A percentile compares a stretch with the other conserved stretches of the same genome.
These are phyloP conservation scores for Circaetus cinerascens DNA, from an alignment of 2,113 vertebrate species.

Conservation along the genomic window DNA sequence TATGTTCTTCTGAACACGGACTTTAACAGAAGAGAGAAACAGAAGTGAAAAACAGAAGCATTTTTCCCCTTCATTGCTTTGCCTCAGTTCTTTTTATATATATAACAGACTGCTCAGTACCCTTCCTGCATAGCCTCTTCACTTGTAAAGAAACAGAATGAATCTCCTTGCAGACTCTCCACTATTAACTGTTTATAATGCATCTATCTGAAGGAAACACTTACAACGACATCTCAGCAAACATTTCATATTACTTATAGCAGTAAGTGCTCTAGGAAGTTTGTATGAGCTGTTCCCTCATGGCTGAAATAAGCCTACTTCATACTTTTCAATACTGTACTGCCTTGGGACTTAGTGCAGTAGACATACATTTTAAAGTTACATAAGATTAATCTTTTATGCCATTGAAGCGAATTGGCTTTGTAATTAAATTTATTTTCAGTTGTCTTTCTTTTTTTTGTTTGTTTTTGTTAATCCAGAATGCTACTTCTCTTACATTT, in stretches of 20 bases:
- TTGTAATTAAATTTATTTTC: slow-evolving; percentile 59
- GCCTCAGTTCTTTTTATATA: background rate
- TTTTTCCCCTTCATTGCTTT: background rate
- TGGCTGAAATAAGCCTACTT: background rate
- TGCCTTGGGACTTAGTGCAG: slow-evolving; percentile 8
- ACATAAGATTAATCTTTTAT: slow-evolving; percentile 55
- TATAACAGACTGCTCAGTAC: background rate
- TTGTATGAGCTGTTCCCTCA: background rate
- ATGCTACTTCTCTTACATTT: background rate
- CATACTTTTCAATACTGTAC: background rate
- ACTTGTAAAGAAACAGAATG: background rate
- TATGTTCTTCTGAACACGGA: background rate
- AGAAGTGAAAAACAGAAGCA: background rate
- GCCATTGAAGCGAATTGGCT: slow-evolving; percentile 1
- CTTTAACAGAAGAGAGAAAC: background rate
- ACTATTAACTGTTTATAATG: slow-evolving; percentile 25
- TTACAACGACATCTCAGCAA: background rate
- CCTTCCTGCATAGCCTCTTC: background rate
- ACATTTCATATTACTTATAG: slow-evolving; percentile 25
- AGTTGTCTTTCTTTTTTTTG: background rate
- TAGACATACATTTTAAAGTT: slow-evolving; percentile 35
- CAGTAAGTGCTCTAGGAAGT: background rate
- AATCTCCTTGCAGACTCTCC: background rate
- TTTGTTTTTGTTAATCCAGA: background rate
- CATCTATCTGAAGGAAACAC: slow-evolving; percentile 12